A percentile compares a stretch with the other conserved stretches of the same genome.
Evolutionary conservation across 2,113 vertebrate genomes (phyloP).

Genomic region (Ageneiosus marmoratus): DNA sequence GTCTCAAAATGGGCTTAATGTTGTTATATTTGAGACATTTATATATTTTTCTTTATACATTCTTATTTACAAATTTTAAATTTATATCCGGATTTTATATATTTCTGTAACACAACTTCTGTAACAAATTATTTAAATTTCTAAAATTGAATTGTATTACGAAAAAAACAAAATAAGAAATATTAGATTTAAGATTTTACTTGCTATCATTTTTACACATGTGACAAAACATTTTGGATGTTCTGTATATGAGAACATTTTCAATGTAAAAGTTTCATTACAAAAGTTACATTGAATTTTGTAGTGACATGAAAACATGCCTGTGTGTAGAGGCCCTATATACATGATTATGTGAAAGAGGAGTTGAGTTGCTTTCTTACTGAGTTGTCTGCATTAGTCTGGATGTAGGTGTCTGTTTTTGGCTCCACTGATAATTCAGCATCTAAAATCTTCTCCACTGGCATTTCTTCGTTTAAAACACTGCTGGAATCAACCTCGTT

Average conservation of each 20-base stretch:
- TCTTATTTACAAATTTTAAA: no score
- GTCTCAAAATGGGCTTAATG: no score
- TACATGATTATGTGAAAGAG: neutral
- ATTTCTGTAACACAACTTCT: no score
- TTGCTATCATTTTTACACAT: neutral
- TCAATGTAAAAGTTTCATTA: neutral
- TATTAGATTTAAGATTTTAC: neutral
- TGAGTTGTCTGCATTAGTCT: constrained; percentile 80
- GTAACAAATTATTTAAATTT: no score
- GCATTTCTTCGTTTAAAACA: constrained; percentile 87
- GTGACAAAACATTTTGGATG: neutral
- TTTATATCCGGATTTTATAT: no score
- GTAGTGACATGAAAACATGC: neutral
- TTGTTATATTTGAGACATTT: no score
- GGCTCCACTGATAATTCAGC: constrained; percentile 93
- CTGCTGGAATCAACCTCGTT: constrained; percentile 82
- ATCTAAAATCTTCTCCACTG: constrained; percentile 93
- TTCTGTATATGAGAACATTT: neutral
- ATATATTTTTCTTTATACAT: no score
- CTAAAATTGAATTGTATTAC: no score
- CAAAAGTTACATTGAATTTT: neutral
- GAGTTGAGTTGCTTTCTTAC: constrained; percentile 63
- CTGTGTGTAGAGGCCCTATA: neutral
- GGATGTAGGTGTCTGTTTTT: constrained; percentile 85
- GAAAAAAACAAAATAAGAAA: neutral